Evolutionary conservation across 2,797 vertebrate species (phyloP).

Genomic region (Smutsia gigantea): DNA sequence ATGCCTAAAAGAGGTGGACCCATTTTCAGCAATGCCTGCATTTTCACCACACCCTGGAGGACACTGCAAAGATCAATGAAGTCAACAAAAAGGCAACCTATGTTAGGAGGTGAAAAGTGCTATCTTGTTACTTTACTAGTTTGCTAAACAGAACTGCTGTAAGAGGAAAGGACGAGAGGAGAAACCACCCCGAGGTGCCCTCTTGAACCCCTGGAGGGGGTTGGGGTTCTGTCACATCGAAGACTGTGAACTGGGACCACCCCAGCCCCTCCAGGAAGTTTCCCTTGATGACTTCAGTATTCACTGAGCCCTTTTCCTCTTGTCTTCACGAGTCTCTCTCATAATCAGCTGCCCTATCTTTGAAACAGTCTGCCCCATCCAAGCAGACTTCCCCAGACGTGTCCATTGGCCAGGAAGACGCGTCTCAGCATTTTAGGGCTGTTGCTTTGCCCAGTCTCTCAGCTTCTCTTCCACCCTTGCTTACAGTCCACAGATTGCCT

Average conservation of each 20-base stretch:
- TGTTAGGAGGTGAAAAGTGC: neutral
- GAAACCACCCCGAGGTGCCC: fast-evolving
- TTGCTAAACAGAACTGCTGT: neutral
- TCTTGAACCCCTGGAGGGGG: neutral
- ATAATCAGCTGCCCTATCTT: neutral
- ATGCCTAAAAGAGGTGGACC: neutral
- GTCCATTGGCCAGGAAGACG: neutral
- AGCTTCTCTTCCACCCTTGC: neutral
- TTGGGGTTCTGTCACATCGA: neutral
- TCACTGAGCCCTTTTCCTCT: neutral
- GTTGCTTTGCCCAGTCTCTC: fast-evolving
- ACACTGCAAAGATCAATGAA: neutral
- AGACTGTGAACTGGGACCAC: neutral
- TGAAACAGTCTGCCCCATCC: neutral
- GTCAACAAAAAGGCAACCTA: neutral
- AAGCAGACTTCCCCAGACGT: neutral
- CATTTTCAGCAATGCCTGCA: neutral
- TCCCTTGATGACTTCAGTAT: neutral
- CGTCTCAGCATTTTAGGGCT: neutral
- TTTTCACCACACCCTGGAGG: neutral
- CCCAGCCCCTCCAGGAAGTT: neutral
- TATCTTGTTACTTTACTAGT: neutral
- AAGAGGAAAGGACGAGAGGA: neutral
- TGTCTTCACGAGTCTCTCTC: neutral
- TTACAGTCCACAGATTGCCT: neutral